A percentile compares a stretch with the other conserved stretches of the same genome.
These are phyloP conservation scores for Calameuta filiformis DNA, from an alignment of 2,888 invertebrate genomes.

Conservation along the genomic window DNA sequence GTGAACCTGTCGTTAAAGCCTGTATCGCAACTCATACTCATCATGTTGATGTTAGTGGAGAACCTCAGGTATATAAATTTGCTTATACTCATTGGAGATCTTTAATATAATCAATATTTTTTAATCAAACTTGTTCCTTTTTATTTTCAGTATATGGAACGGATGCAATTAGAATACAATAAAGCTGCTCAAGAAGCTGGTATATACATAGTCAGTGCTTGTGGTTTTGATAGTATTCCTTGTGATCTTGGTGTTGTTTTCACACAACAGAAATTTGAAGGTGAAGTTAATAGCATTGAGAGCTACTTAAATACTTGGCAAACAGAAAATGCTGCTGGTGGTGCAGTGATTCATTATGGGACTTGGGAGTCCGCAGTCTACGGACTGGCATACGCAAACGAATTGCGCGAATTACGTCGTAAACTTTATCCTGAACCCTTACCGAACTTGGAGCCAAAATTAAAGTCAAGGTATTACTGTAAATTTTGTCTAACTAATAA, in stretches of 20 bases:
- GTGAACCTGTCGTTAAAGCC: conserved; percentile 90
- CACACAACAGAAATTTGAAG: conserved; percentile 81
- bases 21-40: conserved; percentile 83
- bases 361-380: conserved; percentile 92
- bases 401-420: conserved; percentile 75
- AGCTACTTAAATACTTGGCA: conserved; percentile 71
- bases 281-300: conserved; percentile 81
- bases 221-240: conserved; percentile 94
- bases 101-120: conserved; percentile 9
- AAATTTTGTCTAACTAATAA: not conserved
- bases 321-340: conserved; percentile 50
- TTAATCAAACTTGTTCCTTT: conserved; percentile 7
- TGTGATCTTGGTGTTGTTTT: conserved; percentile 87
- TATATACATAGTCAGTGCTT: conserved; percentile 89
- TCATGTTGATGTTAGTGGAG: conserved; percentile 94
- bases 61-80: conserved; percentile 75
- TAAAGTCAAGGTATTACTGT: conserved; percentile 68
- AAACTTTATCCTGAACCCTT: conserved; percentile 76
- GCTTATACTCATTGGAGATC: conserved; percentile 12
- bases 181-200: conserved; percentile 79
- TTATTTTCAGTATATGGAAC: conserved; percentile 79
- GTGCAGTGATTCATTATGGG: conserved; percentile 78
- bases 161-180: conserved; percentile 85
- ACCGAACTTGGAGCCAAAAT: conserved; percentile 73
- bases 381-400: conserved; percentile 75